phyloP scores from a whole-genome alignment of 2,888 invertebrate genomes.

The Tridacna gigas region DNA sequence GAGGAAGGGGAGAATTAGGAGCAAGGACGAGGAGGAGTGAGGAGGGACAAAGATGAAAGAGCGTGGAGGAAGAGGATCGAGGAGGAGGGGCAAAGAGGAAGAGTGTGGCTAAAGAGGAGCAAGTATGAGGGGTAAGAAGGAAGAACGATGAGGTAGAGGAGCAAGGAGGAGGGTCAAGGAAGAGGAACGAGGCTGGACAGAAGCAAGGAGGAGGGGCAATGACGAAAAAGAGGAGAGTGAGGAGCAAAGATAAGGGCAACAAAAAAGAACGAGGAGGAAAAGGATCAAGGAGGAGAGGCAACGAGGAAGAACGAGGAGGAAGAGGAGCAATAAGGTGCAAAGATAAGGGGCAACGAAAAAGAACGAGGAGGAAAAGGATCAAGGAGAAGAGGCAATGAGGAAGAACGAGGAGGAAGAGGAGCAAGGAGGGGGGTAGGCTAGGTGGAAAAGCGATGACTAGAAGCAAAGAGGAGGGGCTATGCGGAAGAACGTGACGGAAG shows the following conservation, averaged over 20 bases:
- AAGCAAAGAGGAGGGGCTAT: neutral
- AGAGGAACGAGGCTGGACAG: neutral
- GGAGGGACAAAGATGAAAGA: neutral
- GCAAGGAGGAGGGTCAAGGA: neutral
- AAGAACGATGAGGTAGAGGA: neutral
- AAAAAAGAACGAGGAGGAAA: neutral
- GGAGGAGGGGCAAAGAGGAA: neutral
- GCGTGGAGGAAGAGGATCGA: neutral
- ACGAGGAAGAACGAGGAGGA: neutral
- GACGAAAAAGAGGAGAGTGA: neutral
- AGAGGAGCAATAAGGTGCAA: neutral
- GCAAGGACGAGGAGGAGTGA: neutral
- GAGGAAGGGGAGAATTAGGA: neutral
- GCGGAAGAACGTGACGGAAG: neutral
- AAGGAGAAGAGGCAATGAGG: neutral
- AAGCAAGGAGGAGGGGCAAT: neutral
- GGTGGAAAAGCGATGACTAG: neutral
- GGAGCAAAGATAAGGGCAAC: neutral
- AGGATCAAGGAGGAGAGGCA: neutral
- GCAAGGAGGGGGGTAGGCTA: neutral
- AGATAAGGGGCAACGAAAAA: neutral
- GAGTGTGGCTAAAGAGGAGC: neutral
- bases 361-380: too few relatives aligned
- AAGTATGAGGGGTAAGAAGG: too few relatives aligned
- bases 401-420: neutral